These are phyloP conservation scores for Pangasius djambal DNA, from an alignment of 2,797 vertebrate genomes.

Conservation along the genomic window DNA sequence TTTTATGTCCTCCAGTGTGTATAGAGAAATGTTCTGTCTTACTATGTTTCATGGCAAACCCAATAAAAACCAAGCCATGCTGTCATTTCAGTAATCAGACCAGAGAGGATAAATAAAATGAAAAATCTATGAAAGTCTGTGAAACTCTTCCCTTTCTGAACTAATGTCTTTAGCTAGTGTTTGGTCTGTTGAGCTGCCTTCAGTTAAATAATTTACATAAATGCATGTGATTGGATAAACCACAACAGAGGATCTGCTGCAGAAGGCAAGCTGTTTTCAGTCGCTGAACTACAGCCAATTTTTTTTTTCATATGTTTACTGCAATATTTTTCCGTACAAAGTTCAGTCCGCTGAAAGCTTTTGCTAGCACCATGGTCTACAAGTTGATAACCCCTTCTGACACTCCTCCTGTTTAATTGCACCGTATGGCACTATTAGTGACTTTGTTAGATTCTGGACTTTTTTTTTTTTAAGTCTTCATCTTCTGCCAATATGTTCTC, in stretches of 20 bases:
- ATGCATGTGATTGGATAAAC: not conserved
- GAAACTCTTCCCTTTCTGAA: not conserved
- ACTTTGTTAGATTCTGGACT: not conserved
- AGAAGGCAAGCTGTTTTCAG: not conserved
- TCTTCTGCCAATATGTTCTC: not conserved
- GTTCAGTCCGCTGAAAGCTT: not conserved
- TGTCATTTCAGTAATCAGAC: not conserved
- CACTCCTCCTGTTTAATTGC: not conserved
- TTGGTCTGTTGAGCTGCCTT: not conserved
- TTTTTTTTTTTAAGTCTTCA: not conserved
- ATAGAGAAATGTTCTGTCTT: not conserved
- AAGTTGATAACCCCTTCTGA: not conserved
- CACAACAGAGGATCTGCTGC: not conserved
- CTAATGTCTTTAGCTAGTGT: not conserved
- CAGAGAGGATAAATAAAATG: not conserved
- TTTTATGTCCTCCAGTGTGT: not conserved
- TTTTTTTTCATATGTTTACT: not conserved
- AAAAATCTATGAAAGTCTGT: not conserved
- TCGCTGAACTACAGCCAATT: not conserved
- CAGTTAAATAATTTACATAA: not conserved
- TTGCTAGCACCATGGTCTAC: not conserved
- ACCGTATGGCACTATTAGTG: not conserved
- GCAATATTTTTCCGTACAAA: not conserved
- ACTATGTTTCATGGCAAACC: not conserved
- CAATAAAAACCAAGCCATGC: not conserved